These are phyloP conservation scores for Dasypogon diadema DNA, from an alignment of 2,888 invertebrate genomes.

Conservation along the genomic window DNA sequence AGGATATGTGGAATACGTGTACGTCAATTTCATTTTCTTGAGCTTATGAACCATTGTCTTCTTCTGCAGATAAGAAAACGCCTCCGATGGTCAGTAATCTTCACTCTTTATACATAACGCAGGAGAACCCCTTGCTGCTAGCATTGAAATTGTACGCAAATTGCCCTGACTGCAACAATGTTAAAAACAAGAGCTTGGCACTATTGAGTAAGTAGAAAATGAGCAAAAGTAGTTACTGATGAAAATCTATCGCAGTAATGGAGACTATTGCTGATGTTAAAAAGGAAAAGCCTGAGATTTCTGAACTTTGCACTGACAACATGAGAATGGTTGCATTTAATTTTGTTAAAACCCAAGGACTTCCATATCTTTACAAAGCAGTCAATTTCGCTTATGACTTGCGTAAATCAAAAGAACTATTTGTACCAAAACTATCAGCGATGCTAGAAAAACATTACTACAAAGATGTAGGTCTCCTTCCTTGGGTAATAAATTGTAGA, in stretches of 20 bases:
- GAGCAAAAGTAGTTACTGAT: too few relatives aligned
- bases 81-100: constrained; percentile 62
- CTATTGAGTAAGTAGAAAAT: constrained; percentile 62
- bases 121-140: constrained; percentile 63
- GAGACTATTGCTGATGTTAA: constrained; percentile 74
- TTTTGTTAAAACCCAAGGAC: constrained; percentile 77
- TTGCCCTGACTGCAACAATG: constrained; percentile 65
- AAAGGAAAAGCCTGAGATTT: constrained; percentile 65
- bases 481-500: not conserved
- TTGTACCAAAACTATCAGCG: constrained; percentile 74
- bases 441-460: constrained; percentile 73
- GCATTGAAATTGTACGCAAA: constrained; percentile 67
- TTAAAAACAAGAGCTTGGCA: constrained; percentile 66
- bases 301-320: constrained; percentile 69
- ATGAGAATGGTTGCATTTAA: constrained; percentile 81
- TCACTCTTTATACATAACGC: constrained; percentile 59
- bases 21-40: constrained; percentile 56
- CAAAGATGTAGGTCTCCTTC: constrained; percentile 72
- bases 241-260: constrained; percentile 71
- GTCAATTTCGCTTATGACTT: constrained; percentile 77
- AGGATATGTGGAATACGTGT: constrained; percentile 64
- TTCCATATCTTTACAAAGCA: constrained; percentile 74
- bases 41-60: too few relatives aligned
- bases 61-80: constrained; percentile 61
- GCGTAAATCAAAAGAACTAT: constrained; percentile 72